phyloP scores from a whole-genome alignment of 2,888 invertebrate genomes.

The Orchesellides sinensis region DNA sequence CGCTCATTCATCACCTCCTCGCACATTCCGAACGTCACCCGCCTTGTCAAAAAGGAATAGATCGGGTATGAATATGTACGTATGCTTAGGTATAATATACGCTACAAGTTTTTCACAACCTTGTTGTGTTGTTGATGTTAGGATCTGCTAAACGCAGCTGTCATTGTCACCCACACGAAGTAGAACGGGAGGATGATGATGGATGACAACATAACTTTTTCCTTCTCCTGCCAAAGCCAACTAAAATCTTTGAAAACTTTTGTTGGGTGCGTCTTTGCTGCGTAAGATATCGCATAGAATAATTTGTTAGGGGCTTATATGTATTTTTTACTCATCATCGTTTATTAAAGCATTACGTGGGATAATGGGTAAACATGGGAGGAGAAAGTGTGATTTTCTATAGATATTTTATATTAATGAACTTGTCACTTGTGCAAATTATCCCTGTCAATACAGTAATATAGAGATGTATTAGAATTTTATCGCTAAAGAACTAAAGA shows the following conservation, averaged over 20 bases:
- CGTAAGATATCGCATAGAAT: neutral
- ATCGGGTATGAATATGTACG: too few relatives aligned
- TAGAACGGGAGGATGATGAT: slow-evolving; percentile 33
- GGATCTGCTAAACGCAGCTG: slow-evolving; percentile 21
- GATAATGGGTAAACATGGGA: too few relatives aligned
- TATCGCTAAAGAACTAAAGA: too few relatives aligned
- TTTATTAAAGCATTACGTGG: too few relatives aligned
- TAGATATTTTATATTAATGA: slow-evolving; percentile 32
- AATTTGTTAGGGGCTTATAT: slow-evolving; percentile 1
- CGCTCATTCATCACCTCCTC: slow-evolving; percentile 38
- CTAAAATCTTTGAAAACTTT: neutral
- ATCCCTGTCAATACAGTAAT: slow-evolving; percentile 49
- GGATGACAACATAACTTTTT: slow-evolving; percentile 44
- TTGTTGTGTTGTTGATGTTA: slow-evolving; percentile 18
- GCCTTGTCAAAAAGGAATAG: too few relatives aligned
- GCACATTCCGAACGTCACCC: neutral
- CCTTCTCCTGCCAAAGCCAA: neutral
- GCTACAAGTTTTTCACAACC: too few relatives aligned
- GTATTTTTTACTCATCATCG: neutral
- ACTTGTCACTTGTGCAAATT: slow-evolving; percentile 44
- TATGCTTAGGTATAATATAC: too few relatives aligned
- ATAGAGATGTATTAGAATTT: too few relatives aligned
- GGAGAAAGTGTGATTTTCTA: too few relatives aligned
- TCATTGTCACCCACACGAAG: slow-evolving; percentile 34
- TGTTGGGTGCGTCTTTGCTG: neutral